Conservation (phyloP, 2,797 vertebrate species). For the Harpagifer antarcticus region DNA sequence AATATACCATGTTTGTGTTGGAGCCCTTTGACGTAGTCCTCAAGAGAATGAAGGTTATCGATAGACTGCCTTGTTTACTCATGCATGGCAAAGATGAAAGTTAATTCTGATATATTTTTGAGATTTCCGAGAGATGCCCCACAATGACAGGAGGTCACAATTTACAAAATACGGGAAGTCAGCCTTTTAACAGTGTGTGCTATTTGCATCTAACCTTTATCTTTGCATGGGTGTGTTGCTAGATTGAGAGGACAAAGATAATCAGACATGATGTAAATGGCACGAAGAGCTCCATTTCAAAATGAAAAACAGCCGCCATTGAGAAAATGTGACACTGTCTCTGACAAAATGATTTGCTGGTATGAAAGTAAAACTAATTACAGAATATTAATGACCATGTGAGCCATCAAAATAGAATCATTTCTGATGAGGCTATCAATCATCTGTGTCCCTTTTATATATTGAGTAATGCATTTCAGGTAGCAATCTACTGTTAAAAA, state of each 20-base stretch:
- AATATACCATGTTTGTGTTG: conserved; percentile 40
- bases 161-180: neutral
- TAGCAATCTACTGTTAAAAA: conserved; percentile 17
- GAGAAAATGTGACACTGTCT: conserved; percentile 57
- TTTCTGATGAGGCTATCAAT: conserved; percentile 64
- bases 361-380: conserved; percentile 71
- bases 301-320: conserved; percentile 56
- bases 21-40: conserved; percentile 44
- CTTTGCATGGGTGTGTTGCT: conserved; percentile 27
- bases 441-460: conserved; percentile 52
- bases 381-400: conserved; percentile 68
- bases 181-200: neutral
- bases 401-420: conserved; percentile 67
- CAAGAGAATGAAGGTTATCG: conserved; percentile 59
- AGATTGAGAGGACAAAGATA: conserved; percentile 49
- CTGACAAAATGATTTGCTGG: conserved; percentile 64
- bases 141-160: conserved; percentile 20
- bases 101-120: conserved; percentile 18
- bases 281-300: conserved; percentile 55
- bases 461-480: conserved; percentile 39
- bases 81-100: conserved; percentile 26
- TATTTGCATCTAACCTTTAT: neutral
- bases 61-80: conserved; percentile 48
- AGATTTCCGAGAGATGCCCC: conserved; percentile 13
- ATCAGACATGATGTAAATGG: conserved; percentile 67